Percentiles rank a stretch among this genome's conserved stretches.
Conservation (phyloP, 2,888 invertebrate genomes). For the Arge pagana region DNA sequence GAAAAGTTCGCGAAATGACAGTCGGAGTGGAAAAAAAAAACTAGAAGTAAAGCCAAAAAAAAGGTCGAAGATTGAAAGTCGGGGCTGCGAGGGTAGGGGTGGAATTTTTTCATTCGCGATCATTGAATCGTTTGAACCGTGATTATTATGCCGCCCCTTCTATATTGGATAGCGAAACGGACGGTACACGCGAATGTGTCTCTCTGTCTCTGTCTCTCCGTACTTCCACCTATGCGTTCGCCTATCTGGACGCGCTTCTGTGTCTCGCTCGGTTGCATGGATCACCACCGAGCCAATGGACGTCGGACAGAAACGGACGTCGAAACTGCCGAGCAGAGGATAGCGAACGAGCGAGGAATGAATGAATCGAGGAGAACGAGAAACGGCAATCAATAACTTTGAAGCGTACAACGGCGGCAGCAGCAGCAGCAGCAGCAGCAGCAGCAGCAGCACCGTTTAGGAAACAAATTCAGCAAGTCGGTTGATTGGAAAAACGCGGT, state of each 20-base stretch:
- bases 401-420: conserved; percentile 41
- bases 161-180: not conserved
- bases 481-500: conserved; percentile 29
- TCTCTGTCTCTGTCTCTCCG: too few species aligned
- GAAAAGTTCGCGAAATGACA: too few species aligned
- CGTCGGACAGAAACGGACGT: too few species aligned
- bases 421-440: conserved; percentile 31
- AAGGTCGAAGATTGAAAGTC: not conserved
- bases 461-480: conserved; percentile 31
- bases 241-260: too few species aligned
- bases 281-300: conserved; percentile 9
- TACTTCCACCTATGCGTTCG: too few species aligned
- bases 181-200: too few species aligned
- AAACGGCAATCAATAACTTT: conserved; percentile 34
- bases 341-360: too few species aligned
- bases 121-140: conserved; percentile 40
- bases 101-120: conserved; percentile 36
- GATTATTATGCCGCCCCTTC: conserved; percentile 44
- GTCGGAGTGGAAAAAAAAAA: too few species aligned
- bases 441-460: conserved; percentile 20
- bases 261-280: too few species aligned
- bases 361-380: too few species aligned
- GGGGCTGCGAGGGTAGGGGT: not conserved
- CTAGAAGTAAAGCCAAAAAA: too few species aligned
- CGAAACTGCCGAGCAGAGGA: too few species aligned